Conservation (phyloP, 2,888 invertebrate species). For the Melolontha melolontha region DNA sequence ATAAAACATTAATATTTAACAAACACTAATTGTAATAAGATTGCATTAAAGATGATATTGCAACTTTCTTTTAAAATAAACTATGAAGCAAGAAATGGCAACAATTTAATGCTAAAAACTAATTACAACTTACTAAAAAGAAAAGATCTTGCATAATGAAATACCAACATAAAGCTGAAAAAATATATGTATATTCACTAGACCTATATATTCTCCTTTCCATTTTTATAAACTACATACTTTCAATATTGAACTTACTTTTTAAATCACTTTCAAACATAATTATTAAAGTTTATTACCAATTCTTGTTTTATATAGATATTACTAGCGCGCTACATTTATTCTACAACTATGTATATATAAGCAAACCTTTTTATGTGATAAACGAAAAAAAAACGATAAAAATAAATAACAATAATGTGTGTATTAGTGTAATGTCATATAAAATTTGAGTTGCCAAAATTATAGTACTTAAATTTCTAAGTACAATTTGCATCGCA, state of each 20-base stretch:
- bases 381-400: slow-evolving; percentile 15
- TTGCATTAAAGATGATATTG: slow-evolving; percentile 51
- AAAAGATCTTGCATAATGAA: slow-evolving; percentile 10
- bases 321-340: slow-evolving; percentile 33
- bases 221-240: slow-evolving; percentile 20
- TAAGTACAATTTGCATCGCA: not conserved
- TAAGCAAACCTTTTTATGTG: slow-evolving; percentile 33
- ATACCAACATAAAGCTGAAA: slow-evolving; percentile 21
- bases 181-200: slow-evolving; percentile 5
- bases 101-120: slow-evolving; percentile 48
- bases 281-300: slow-evolving; percentile 40
- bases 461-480: too few species aligned
- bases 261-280: slow-evolving; percentile 42
- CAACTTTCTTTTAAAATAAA: slow-evolving; percentile 50
- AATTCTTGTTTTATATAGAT: slow-evolving; percentile 25
- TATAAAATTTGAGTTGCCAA: slow-evolving; percentile 29
- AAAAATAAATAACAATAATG: slow-evolving; percentile 23
- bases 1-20: slow-evolving; percentile 57
- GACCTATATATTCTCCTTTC: slow-evolving; percentile 14
- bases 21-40: slow-evolving; percentile 52
- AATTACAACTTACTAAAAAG: slow-evolving; percentile 22
- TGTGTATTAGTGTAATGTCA: slow-evolving; percentile 24
- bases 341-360: slow-evolving; percentile 25
- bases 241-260: slow-evolving; percentile 28
- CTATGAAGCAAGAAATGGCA: slow-evolving; percentile 58